Evolutionary conservation across 30 jellyfish, hydroid and myxozoan genomes (phyloP), one percentile per base, ranked within the genome.

Genomic region (Aurelia sp.): DNA sequence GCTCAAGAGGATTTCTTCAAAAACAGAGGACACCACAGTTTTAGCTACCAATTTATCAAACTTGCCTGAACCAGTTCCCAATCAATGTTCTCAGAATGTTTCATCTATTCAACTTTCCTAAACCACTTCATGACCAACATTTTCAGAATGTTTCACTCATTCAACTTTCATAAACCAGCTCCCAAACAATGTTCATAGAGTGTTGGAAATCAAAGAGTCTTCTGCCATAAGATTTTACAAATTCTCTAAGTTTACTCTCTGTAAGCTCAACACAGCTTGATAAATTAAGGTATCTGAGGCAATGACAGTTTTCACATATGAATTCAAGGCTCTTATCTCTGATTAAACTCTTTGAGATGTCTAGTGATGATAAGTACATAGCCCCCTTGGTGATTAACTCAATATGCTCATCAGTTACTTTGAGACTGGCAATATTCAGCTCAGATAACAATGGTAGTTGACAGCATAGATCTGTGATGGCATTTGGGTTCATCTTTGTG

Each of bases 401-500:
- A 27, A 81, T 63, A 48, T 50, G 41, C 4, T 27, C 82, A 67
- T 81, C 91, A 24, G 55, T 75, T 13, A 81, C 72, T 59, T 72
- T 31, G n/a, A 81, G 47, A 4, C 60, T 40, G 22, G 77, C 60
- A 17, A 81, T 31, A 30, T 81, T 72, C 10, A 81, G 65, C 35
- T 52, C 35, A 5, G 27, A 13, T 21, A 81, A 63, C 12, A 13
- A 8, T 5, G 11, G 18, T 2, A 47, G 21, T 5, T 67, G 24
- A 5, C 17, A 6, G 16, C 19, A 38, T 19, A 81, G 48, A 0
- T 48, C 57, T 20, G n/a, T 9, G 30, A 69, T 6, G 16, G 50
- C 84, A 4, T 27, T 61, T 62, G 30, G 33, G 53, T 57, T 81
- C 4, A 81, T 16, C 40, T 21, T 58, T 10, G 41, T 3, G 44